These are phyloP conservation scores for Microctenopoma stevenorrisi DNA, from an alignment of 2,797 vertebrate genomes.

Conservation along the genomic window DNA sequence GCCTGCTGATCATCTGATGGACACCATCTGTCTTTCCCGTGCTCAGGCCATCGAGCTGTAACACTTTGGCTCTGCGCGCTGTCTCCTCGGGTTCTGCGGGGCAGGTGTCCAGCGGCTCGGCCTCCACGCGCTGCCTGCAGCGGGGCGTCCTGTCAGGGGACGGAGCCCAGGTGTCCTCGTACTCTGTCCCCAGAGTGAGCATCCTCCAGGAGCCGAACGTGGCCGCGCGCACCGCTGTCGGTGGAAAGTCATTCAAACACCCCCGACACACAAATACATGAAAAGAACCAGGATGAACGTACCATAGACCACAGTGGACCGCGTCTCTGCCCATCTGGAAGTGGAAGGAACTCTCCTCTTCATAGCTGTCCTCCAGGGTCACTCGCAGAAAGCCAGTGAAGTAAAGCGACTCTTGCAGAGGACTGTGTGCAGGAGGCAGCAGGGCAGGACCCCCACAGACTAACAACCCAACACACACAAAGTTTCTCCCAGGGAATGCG, in stretches of 20 bases:
- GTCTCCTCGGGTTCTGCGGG: conserved; percentile 2
- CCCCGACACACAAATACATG: neutral
- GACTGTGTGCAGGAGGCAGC: conserved; percentile 24
- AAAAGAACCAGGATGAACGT: conserved; percentile 49
- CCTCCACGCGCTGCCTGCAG: neutral
- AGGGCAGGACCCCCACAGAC: conserved; percentile 10
- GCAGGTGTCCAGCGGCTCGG: neutral
- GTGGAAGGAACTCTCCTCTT: conserved; percentile 45
- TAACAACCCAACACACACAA: conserved; percentile 6
- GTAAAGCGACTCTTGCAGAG: neutral
- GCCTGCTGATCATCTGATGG: conserved; percentile 62
- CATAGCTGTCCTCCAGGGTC: conserved; percentile 60
- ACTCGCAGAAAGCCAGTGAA: neutral
- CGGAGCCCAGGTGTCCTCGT: conserved; percentile 76
- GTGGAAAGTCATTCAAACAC: rapidly evolving
- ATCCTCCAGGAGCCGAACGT: conserved; percentile 82
- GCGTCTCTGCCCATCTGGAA: conserved; percentile 83
- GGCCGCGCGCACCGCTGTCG: conserved; percentile 74
- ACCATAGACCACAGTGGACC: conserved; percentile 84
- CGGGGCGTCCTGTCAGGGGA: conserved; percentile 24
- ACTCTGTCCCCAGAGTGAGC: conserved; percentile 80
- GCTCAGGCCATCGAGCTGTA: conserved; percentile 47
- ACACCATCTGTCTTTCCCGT: conserved; percentile 23
- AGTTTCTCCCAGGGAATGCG: conserved; percentile 75
- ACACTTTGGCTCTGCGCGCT: conserved; percentile 22